Evolutionary conservation across 2,797 vertebrate genomes (phyloP).

Genomic region (Sebastes steindachneri): DNA sequence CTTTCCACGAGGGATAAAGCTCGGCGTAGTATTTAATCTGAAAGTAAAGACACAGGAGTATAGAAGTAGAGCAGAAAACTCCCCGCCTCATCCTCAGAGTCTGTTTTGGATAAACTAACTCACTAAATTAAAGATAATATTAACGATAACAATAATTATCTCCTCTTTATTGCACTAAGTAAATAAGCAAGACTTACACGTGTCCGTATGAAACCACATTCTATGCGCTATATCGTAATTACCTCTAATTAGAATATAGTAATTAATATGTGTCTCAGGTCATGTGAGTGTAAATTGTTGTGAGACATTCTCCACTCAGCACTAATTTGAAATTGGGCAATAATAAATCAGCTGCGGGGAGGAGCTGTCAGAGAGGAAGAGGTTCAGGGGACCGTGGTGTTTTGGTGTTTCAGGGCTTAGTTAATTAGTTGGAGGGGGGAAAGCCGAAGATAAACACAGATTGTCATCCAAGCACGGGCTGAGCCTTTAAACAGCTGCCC

Average conservation of each 20-base stretch:
- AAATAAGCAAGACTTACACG: slow-evolving; percentile 11
- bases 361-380: slow-evolving; percentile 53
- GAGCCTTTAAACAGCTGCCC: slow-evolving; percentile 57
- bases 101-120: slow-evolving; percentile 33
- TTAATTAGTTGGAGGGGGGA: slow-evolving; percentile 73
- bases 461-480: slow-evolving; percentile 54
- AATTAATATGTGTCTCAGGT: slow-evolving; percentile 71
- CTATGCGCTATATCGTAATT: slow-evolving; percentile 52
- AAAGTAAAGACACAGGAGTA: slow-evolving; percentile 41
- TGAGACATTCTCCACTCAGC: slow-evolving; percentile 55
- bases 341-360: slow-evolving; percentile 70
- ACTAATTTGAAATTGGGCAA: slow-evolving; percentile 71
- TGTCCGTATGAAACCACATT: slow-evolving; percentile 1
- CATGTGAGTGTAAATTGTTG: slow-evolving; percentile 68
- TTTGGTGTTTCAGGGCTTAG: slow-evolving; percentile 66
- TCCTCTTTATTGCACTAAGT: slow-evolving; percentile 22
- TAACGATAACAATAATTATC: slow-evolving; percentile 11
- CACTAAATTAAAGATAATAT: slow-evolving; percentile 19
- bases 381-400: slow-evolving; percentile 61
- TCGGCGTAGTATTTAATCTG: slow-evolving; percentile 50
- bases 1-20: slow-evolving; percentile 60
- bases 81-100: slow-evolving; percentile 15
- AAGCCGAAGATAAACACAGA: slow-evolving; percentile 72
- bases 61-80: slow-evolving; percentile 31
- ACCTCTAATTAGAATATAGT: slow-evolving; percentile 66